These are phyloP conservation scores for Drosophila meridionalis DNA, from an alignment of 2,888 invertebrate species.

Conservation along the genomic window DNA sequence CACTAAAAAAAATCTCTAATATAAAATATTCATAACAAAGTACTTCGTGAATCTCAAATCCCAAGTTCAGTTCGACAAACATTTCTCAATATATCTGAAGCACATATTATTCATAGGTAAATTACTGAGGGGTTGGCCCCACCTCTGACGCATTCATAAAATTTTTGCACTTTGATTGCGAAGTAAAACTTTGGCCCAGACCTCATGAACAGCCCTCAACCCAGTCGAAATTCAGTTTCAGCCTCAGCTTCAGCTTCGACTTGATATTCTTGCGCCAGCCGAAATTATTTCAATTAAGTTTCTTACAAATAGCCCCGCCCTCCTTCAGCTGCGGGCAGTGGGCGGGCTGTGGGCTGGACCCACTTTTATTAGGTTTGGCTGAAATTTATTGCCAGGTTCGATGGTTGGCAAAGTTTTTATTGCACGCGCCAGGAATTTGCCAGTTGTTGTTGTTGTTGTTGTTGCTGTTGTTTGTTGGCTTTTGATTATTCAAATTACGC, in stretches of 20 bases:
- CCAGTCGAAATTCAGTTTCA: not conserved
- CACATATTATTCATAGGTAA: conserved; percentile 19
- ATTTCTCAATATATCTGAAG: conserved; percentile 8
- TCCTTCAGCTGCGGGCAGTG: conserved; percentile 1
- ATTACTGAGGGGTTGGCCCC: not conserved
- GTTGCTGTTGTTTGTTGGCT: conserved; percentile 69
- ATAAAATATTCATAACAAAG: not conserved
- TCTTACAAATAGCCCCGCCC: conserved; percentile 48
- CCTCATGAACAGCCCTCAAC: conserved; percentile 5
- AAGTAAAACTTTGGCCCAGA: conserved; percentile 52
- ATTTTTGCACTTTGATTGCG: conserved; percentile 68
- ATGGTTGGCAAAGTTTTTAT: conserved; percentile 74
- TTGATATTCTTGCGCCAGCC: conserved; percentile 32
- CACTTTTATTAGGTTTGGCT: conserved; percentile 72
- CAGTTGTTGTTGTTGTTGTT: conserved; percentile 44
- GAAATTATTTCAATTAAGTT: conserved; percentile 78
- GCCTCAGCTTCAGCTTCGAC: not conserved
- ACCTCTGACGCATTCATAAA: conserved; percentile 10
- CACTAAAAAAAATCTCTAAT: not conserved
- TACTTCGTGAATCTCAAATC: not conserved
- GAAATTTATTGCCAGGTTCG: conserved; percentile 78
- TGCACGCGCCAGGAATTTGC: conserved; percentile 53
- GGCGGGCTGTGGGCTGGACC: conserved; percentile 36
- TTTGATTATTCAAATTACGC: conserved; percentile 77
- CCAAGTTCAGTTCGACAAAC: not conserved